These are phyloP conservation scores for Cheilinus undulatus DNA, from an alignment of 2,113 vertebrate species.

Conservation along the genomic window DNA sequence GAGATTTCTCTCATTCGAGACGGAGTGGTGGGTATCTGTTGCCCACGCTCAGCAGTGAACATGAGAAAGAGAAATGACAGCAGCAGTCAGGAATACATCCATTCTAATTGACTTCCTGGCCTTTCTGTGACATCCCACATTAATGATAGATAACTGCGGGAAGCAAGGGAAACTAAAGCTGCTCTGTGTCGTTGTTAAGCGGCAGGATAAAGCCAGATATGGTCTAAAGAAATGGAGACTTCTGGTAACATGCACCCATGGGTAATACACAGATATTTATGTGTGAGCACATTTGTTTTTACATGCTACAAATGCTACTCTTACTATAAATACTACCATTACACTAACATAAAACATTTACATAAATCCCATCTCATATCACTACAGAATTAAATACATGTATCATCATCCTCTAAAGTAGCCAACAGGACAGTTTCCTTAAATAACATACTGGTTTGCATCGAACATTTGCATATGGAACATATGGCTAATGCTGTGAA, in stretches of 20 bases:
- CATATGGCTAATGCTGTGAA: no score
- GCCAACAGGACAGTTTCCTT: neutral
- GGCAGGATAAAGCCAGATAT: neutral
- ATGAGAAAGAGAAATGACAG: slow-evolving; percentile 74
- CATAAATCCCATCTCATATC: neutral
- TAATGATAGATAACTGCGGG: slow-evolving; percentile 75
- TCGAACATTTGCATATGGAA: no score
- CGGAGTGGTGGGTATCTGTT: slow-evolving; percentile 41
- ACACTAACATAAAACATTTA: neutral
- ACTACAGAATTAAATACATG: neutral
- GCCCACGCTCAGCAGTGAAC: slow-evolving; percentile 61
- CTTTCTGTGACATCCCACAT: slow-evolving; percentile 67
- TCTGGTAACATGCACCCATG: neutral
- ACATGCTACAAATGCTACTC: neutral
- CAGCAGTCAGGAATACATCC: slow-evolving; percentile 73
- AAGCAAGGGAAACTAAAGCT: slow-evolving; percentile 54
- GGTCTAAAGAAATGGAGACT: neutral
- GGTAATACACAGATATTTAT: neutral
- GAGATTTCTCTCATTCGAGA: slow-evolving; percentile 62
- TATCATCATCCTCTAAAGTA: neutral
- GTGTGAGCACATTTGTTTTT: neutral
- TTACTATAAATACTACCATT: neutral
- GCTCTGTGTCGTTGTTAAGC: slow-evolving; percentile 19
- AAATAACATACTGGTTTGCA: neutral
- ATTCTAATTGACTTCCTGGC: slow-evolving; percentile 84